Evolutionary conservation across 2,888 invertebrate species (phyloP).

Genomic region (Drosophila ustulata): DNA sequence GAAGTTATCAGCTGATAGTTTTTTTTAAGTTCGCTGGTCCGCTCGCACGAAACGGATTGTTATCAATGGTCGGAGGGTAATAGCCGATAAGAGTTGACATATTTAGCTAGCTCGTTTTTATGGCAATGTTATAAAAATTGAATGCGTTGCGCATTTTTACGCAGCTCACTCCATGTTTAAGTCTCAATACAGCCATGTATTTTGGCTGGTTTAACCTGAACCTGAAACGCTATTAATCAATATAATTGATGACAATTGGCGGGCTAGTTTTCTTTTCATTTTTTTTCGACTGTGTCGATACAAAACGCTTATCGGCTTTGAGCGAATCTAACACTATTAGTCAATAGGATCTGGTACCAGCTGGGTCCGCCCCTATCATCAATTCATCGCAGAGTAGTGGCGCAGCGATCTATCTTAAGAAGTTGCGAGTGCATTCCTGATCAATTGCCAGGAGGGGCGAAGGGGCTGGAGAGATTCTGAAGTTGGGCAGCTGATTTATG

Average conservation of each 20-base stretch:
- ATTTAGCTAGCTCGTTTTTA: slow-evolving; percentile 30
- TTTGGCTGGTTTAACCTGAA: slow-evolving; percentile 13
- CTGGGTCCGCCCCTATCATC: slow-evolving; percentile 70
- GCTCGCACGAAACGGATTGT: slow-evolving; percentile 24
- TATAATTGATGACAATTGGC: slow-evolving; percentile 79
- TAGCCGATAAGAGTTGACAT: slow-evolving; percentile 65
- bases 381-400: slow-evolving; percentile 63
- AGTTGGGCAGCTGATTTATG: slow-evolving; percentile 70
- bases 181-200: slow-evolving; percentile 21
- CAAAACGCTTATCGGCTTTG: slow-evolving; percentile 74
- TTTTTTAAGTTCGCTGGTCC: slow-evolving; percentile 11
- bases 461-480: slow-evolving; percentile 1
- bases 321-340: slow-evolving; percentile 76
- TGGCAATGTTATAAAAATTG: slow-evolving; percentile 27
- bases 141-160: slow-evolving; percentile 28
- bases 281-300: slow-evolving; percentile 56
- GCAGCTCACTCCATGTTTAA: slow-evolving; percentile 29
- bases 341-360: slow-evolving; percentile 72
- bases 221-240: slow-evolving; percentile 66
- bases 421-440: slow-evolving; percentile 66
- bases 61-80: slow-evolving; percentile 61
- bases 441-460: slow-evolving; percentile 36
- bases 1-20: slow-evolving; percentile 58
- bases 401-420: slow-evolving; percentile 53
- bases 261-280: slow-evolving; percentile 45